Base-by-base conservation (phyloP, 2,797 vertebrate species). In the Acanthiza pusilla region DNA sequence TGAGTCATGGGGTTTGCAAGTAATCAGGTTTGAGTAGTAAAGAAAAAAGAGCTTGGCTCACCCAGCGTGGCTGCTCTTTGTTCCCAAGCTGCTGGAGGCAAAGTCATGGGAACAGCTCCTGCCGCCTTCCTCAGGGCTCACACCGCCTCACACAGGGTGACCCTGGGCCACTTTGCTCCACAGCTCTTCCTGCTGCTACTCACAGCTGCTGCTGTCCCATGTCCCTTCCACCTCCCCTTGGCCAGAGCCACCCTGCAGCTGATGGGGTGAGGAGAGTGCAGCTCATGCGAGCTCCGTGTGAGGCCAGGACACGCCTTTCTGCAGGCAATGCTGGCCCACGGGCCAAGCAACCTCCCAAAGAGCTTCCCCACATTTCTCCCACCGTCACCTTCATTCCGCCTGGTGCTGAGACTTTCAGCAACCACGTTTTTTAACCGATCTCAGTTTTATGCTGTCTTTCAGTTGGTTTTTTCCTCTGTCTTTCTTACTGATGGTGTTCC, bases 1-100 rank as follows among this genome's bases (percentile, higher is more conserved):
- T 94, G 93, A 96, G 87, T 95, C 92, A 94, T 5, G 20, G 42
- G 25, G 53, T 67, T 96, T 88, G 67, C 77, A 62, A 81, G 55
- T n/a, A 60, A n/a, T 60, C 55, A 79, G 50, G 86, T 86, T 88
- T 50, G 38, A 91, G 60, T 5, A 63, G 74, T 57, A 78, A 94
- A 51, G 75, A 77, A 80, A 67, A 74, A 62, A 48, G 40, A 84
- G 53, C 16, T 45, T 36, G 82, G 73, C 76, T 92, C 80, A 81
- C 60, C 76, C 87, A 90, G 79, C 16, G 23, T 86, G 62, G 42
- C 71, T 91, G 38, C 60, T 78, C 76, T 93, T 84, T 88, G 62
- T 86, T 93, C 55, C 80, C 11, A 2, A 82, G 60, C 70, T 16
- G 73, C 82, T 16, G 19, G 67, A 91, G 77, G 94, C 79, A 10